Evolutionary conservation across 2,113 vertebrate species (phyloP).

Genomic region (Datnioides undecimradiatus): DNA sequence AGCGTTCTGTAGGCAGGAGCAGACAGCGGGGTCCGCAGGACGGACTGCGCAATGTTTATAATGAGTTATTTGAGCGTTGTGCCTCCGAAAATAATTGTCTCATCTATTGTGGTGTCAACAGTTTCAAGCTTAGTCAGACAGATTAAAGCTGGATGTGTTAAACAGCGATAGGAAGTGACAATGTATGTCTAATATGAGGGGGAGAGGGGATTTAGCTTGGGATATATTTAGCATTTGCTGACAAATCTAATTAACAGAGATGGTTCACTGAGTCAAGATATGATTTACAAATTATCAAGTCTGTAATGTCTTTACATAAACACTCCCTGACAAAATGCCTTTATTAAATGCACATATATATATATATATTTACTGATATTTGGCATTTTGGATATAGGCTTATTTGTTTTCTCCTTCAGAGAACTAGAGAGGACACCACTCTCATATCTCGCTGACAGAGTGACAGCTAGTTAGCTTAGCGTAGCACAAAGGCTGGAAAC

Average conservation of each 20-base stretch:
- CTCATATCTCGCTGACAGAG: too few relatives aligned
- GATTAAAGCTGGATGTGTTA: background rate
- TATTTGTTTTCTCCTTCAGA: too few relatives aligned
- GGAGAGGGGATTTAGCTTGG: background rate
- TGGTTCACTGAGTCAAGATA: background rate
- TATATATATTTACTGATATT: background rate
- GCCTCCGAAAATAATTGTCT: constrained; percentile 11
- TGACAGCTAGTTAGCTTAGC: background rate
- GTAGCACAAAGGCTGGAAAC: background rate
- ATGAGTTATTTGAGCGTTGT: background rate
- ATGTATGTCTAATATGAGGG: background rate
- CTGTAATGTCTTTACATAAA: background rate
- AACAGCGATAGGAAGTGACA: constrained; percentile 9
- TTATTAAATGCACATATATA: background rate
- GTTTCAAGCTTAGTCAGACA: background rate
- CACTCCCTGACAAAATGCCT: background rate
- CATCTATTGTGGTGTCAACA: background rate
- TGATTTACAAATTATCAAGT: background rate
- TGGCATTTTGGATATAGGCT: background rate
- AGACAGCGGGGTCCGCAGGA: constrained; percentile 1
- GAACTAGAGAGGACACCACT: background rate
- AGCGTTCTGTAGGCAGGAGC: constrained; percentile 36
- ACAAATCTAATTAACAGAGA: constrained; percentile 5
- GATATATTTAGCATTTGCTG: constrained; percentile 15
- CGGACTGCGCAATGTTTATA: background rate